phyloP scores from a whole-genome alignment of 2,113 vertebrate species.

The Mola mola region DNA sequence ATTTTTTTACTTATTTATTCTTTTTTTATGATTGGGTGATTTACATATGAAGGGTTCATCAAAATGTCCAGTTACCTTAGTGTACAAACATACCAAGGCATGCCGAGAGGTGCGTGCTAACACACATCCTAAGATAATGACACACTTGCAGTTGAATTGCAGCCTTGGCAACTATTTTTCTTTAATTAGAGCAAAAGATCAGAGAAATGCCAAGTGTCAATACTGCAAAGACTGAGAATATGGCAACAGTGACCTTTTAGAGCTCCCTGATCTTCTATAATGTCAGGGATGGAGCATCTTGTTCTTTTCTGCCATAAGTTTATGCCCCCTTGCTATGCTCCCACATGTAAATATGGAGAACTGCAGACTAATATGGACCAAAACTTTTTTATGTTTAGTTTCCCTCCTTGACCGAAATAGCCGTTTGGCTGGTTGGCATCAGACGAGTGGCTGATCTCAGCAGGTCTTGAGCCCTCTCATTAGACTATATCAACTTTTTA shows the following conservation, averaged over 20 bases:
- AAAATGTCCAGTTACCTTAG: slow-evolving; percentile 16
- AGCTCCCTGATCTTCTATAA: slow-evolving; percentile 82
- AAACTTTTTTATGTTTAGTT: slow-evolving; percentile 36
- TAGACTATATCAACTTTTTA: slow-evolving; percentile 32
- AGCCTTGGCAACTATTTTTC: slow-evolving; percentile 76
- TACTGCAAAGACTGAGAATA: slow-evolving; percentile 76
- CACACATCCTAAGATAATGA: slow-evolving; percentile 12
- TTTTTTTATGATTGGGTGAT: slow-evolving; percentile 19
- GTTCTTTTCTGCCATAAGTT: slow-evolving; percentile 61
- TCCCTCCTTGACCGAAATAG: slow-evolving; percentile 16
- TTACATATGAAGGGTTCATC: slow-evolving; percentile 15
- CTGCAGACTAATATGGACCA: slow-evolving; percentile 48
- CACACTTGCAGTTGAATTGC: slow-evolving; percentile 33
- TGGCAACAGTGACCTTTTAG: slow-evolving; percentile 80
- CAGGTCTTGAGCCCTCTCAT: slow-evolving; percentile 37
- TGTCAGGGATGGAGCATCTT: slow-evolving; percentile 77
- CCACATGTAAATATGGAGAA: slow-evolving; percentile 65
- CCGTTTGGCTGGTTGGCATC: slow-evolving; percentile 5
- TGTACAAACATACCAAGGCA: slow-evolving; percentile 14
- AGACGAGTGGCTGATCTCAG: slow-evolving; percentile 42
- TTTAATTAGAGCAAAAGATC: slow-evolving; percentile 84
- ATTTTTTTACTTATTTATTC: neutral
- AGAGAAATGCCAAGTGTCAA: slow-evolving; percentile 85
- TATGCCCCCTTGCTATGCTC: slow-evolving; percentile 55
- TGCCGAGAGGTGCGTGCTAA: neutral